Evolutionary conservation across 2,888 invertebrate species (phyloP), one percentile per base, ranked within the genome.

Genomic region (Cheilosia vulpina): DNA sequence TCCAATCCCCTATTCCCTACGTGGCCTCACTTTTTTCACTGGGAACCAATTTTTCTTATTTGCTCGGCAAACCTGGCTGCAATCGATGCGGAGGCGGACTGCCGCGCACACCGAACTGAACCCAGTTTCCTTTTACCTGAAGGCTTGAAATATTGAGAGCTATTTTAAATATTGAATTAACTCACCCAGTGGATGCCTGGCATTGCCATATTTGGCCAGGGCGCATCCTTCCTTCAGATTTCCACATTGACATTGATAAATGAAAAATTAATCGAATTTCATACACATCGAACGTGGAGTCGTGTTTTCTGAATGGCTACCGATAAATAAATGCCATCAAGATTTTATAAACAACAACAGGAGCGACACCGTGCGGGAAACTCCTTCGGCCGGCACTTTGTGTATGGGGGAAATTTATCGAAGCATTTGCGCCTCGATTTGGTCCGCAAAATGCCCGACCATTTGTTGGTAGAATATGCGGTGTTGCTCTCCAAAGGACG

Each of bases 241-340:
- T 83, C 89, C 88, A 87, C 88, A 88, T 88, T 89, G 90, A 90
- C 90, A 90, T 89, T 90, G 90, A 89, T 89, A 90, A 90, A 90
- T 90, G 90, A 90, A 90, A 90, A 89, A 90, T 90, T 90, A 90
- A 90, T 90, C 90, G 90, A 90, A 90, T 90, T 88, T 88, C 80
- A 58, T 73, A 78, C 75, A 73, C 71, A 62, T 68, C 73, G 66
- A 63, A 43, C 78, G 81, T 62, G 76, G 62, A 72, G 58, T 80
- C 76, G 38, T 58, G 71, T 72, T 72, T 68, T 60, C 41, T 76
- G 75, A 80, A 84, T 75, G 69, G 63, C 84, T 69, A 52, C 65
- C 84, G 55, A 84, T 84, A 84, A 84, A 84, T 84, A 84, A 84
- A 76, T 76, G 65, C 69, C 71, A 75, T 75, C 66, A 76, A 75